Percentiles rank a stretch among this genome's conserved stretches.
These are phyloP conservation scores for Loripinus fragilis DNA, from an alignment of 2,888 invertebrate genomes.

Conservation along the genomic window DNA sequence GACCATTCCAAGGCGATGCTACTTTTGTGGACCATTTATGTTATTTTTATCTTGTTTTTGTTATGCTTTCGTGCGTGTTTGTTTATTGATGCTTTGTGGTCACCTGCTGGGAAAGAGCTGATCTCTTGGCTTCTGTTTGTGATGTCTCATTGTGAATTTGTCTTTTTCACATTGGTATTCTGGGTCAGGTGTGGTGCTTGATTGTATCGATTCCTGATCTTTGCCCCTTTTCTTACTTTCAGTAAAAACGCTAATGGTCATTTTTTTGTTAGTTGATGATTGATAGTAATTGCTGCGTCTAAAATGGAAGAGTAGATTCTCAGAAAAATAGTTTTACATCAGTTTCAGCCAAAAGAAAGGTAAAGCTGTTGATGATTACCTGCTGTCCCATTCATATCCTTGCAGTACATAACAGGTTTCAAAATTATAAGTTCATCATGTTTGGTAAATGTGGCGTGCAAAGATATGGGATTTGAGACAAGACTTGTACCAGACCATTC, in stretches of 20 bases:
- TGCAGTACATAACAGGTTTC: background rate
- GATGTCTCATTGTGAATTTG: too few species aligned
- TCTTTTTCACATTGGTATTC: too few species aligned
- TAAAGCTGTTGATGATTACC: background rate
- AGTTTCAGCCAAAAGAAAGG: conserved; percentile 4
- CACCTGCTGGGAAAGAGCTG: too few species aligned
- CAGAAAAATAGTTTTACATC: conserved; percentile 7
- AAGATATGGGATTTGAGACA: background rate
- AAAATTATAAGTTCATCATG: conserved; percentile 1
- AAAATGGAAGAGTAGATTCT: conserved; percentile 11
- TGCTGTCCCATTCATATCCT: background rate
- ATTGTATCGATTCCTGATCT: too few species aligned
- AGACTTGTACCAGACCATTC: conserved; percentile 11
- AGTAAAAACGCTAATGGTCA: conserved; percentile 11
- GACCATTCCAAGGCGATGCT: too few species aligned
- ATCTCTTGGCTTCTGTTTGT: too few species aligned
- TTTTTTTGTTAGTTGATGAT: background rate
- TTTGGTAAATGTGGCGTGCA: background rate
- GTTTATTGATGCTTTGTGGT: too few species aligned
- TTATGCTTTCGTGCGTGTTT: too few species aligned
- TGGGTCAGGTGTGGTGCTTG: too few species aligned
- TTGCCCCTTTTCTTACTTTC: too few species aligned
- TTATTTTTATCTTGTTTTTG: too few species aligned
- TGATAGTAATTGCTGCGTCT: conserved; percentile 4
- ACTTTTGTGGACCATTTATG: too few species aligned